Base-by-base conservation (phyloP, 2,113 vertebrate genomes). In the Piprites chloris region DNA sequence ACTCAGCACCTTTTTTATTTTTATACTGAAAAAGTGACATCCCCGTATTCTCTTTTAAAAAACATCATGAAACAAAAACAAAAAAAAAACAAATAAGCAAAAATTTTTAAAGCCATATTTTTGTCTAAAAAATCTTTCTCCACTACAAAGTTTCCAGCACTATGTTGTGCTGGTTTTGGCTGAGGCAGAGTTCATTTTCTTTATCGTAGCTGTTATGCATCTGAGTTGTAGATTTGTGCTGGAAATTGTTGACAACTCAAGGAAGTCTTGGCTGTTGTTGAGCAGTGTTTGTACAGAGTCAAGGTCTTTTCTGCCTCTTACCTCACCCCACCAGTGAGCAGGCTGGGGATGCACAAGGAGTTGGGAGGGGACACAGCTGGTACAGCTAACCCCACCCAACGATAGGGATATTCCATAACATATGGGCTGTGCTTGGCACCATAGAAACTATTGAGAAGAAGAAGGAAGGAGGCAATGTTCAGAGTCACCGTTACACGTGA, bases 401-500 rank as follows among this genome's bases (percentile, higher is more conserved):
- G 28, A 53, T n/a, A 41, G 24, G 16, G 13, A 14, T 37, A 47
- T 53, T 68, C 66, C 47, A 21, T 27, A 30, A 3, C 13, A 10
- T 26, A 3, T 7, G 7, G n/a, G 39, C 3, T 44, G 39, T 24
- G 20, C 9, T 53, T 24, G 44, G 20, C 17, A 32, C 14, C 9
- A 15, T 8, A 47, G 61, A n/a, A 75, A 12, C 39, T 35, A 3
- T 14, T 68, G n/a, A 21, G 14, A 68, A 75, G 61, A 6, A 82
- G 24, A 61, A 82, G 16, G 13, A 67, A 47, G 21, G 30, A 47
- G 11, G 30, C 9, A 75, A 61, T 68, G 4, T 8, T 61, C 26
- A 56, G 35, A 28, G 53, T 27, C 44, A 26, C 15, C 2, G 7
- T 35, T 41, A 41, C 55, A 41, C 0, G 0, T 41, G 39, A n/a